phyloP scores from a whole-genome alignment of 2,888 invertebrate genomes.

The Oligia fasciuncula region DNA sequence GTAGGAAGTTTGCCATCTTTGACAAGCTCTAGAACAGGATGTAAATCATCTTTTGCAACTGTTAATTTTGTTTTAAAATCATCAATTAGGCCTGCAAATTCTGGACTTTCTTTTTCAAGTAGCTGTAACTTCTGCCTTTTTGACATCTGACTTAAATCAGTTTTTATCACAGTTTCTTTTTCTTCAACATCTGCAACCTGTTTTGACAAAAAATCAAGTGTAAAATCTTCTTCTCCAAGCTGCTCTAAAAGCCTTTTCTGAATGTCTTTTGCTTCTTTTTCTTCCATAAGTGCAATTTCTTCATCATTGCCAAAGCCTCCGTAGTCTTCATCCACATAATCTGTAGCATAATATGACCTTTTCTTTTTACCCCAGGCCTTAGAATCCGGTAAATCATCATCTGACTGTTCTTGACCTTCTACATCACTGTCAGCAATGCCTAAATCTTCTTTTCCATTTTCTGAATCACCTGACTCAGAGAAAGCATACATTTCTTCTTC shows the following conservation, averaged over 20 bases:
- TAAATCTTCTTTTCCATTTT: slow-evolving; percentile 85
- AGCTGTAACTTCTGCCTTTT: slow-evolving; percentile 94
- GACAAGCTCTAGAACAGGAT: slow-evolving; percentile 92
- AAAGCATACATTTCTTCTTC: slow-evolving; percentile 92
- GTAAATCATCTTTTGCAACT: slow-evolving; percentile 91
- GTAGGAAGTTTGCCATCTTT: slow-evolving; percentile 91
- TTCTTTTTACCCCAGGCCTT: slow-evolving; percentile 97
- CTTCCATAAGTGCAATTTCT: slow-evolving; percentile 93
- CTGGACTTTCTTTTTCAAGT: slow-evolving; percentile 96
- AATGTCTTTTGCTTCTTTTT: slow-evolving; percentile 95
- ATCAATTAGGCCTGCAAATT: slow-evolving; percentile 93
- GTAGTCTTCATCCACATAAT: slow-evolving; percentile 97
- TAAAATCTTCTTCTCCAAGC: slow-evolving; percentile 94
- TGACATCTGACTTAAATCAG: slow-evolving; percentile 93
- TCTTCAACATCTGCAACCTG: slow-evolving; percentile 81
- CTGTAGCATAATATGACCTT: slow-evolving; percentile 94
- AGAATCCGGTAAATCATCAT: slow-evolving; percentile 93
- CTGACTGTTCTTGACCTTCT: slow-evolving; percentile 92
- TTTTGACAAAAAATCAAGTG: slow-evolving; percentile 89
- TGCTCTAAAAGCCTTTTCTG: slow-evolving; percentile 94
- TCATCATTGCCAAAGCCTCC: slow-evolving; percentile 92
- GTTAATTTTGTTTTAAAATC: slow-evolving; percentile 94
- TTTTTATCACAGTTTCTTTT: slow-evolving; percentile 91
- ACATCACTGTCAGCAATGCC: slow-evolving; percentile 93
- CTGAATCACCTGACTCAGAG: slow-evolving; percentile 86